These are phyloP conservation scores for Pollenia griseotomentosa DNA, from an alignment of 2,888 invertebrate genomes.

Conservation along the genomic window DNA sequence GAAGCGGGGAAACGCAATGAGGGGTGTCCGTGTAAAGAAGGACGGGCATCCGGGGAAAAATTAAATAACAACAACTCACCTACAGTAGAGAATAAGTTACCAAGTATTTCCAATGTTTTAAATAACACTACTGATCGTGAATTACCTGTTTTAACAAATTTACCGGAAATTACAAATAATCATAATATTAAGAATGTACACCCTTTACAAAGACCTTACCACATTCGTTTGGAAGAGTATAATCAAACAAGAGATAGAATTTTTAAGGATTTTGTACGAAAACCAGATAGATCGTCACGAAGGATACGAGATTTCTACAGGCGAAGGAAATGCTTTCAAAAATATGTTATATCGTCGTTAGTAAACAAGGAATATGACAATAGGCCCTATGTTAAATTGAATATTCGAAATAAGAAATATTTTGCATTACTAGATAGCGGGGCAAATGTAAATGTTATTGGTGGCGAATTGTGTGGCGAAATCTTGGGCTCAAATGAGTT, in stretches of 20 bases:
- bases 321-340: no score
- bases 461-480: background rate
- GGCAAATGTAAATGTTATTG: no score
- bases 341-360: background rate
- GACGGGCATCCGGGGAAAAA: background rate
- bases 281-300: background rate
- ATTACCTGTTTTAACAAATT: background rate
- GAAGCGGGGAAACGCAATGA: background rate
- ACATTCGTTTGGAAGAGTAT: slow-evolving; percentile 2
- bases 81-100: no score
- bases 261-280: background rate
- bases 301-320: background rate
- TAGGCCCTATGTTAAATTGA: background rate
- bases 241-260: background rate
- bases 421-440: background rate
- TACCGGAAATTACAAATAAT: background rate
- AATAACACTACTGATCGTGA: background rate
- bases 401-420: no score
- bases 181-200: no score
- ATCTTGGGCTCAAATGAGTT: background rate
- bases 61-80: background rate
- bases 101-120: background rate
- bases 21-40: background rate
- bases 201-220: background rate
- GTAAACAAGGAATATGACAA: background rate